Conservation (phyloP, 1,140 invertebrate genomes). For the Leptopilina boulardi region DNA sequence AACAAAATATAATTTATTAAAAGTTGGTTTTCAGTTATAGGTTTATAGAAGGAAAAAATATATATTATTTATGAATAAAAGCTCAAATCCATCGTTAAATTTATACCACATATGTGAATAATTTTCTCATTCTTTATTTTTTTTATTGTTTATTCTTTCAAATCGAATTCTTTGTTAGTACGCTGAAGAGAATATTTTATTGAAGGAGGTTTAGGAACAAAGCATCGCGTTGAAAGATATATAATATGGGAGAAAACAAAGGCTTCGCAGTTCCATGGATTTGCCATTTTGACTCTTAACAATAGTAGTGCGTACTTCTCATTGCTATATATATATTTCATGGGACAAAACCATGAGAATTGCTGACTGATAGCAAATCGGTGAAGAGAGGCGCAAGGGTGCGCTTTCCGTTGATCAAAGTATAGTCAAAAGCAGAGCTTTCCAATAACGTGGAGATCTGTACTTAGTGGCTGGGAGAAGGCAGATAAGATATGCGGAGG, state of each 20-base stretch:
- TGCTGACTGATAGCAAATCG: not conserved
- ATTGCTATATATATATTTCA: not conserved
- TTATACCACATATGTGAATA: slow-evolving; percentile 6
- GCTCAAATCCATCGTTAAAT: not conserved
- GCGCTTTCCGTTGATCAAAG: slow-evolving; percentile 14
- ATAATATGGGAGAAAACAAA: slow-evolving; percentile 15
- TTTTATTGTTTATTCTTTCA: slow-evolving; percentile 15
- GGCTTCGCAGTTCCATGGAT: not conserved
- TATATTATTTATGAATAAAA: not conserved
- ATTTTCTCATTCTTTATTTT: not conserved
- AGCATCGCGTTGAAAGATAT: not conserved
- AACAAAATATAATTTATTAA: no score
- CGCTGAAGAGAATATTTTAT: not conserved
- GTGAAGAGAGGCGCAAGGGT: not conserved
- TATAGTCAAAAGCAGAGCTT: slow-evolving; percentile 16
- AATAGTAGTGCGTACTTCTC: slow-evolving; percentile 3
- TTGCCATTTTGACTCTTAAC: slow-evolving; percentile 17
- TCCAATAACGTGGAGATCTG: slow-evolving; percentile 50
- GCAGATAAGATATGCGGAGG: slow-evolving; percentile 59
- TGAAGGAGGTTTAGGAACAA: not conserved
- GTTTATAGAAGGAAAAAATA: no score
- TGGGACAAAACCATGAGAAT: slow-evolving; percentile 5
- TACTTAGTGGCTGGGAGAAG: slow-evolving; percentile 60
- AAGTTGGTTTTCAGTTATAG: no score
- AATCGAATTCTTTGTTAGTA: not conserved